Conservation (phyloP, 2,113 vertebrate species). For the Thunnus maccoyii region DNA sequence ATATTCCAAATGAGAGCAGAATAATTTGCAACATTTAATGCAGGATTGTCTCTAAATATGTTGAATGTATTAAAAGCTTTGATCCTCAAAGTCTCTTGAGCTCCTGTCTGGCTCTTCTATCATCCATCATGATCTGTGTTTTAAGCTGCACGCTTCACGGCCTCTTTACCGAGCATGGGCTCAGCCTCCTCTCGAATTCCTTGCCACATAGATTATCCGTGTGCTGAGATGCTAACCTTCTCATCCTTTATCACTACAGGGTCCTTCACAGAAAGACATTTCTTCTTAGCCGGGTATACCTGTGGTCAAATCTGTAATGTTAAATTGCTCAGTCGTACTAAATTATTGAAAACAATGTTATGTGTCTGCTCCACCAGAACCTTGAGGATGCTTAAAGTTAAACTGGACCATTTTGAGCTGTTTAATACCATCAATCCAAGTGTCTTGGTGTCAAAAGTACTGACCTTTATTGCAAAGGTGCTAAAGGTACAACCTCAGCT, state of each 20-base stretch:
- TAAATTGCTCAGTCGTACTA: not conserved
- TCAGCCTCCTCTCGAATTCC: conserved; percentile 56
- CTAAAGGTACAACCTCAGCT: not conserved
- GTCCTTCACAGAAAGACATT: not conserved
- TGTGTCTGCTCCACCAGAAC: not conserved
- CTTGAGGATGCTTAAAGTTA: not conserved
- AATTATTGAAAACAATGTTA: too few species aligned
- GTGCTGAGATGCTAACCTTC: conserved; percentile 39
- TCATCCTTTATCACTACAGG: conserved; percentile 25
- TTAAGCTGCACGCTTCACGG: conserved; percentile 36
- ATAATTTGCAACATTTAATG: not conserved
- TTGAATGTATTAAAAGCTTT: conserved; percentile 1
- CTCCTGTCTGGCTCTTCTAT: not conserved
- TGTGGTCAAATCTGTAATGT: not conserved
- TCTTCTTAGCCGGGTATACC: not conserved
- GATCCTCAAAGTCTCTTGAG: not conserved
- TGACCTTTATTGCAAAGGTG: not conserved
- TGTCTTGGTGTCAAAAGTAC: too few species aligned
- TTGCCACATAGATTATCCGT: conserved; percentile 42
- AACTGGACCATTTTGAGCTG: too few species aligned
- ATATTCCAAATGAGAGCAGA: too few species aligned
- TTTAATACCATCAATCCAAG: too few species aligned
- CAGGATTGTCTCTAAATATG: not conserved
- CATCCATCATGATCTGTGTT: conserved; percentile 38
- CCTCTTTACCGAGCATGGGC: conserved; percentile 12